Conservation (phyloP, 2,888 invertebrate genomes). For the Zygogramma bicolorata region DNA sequence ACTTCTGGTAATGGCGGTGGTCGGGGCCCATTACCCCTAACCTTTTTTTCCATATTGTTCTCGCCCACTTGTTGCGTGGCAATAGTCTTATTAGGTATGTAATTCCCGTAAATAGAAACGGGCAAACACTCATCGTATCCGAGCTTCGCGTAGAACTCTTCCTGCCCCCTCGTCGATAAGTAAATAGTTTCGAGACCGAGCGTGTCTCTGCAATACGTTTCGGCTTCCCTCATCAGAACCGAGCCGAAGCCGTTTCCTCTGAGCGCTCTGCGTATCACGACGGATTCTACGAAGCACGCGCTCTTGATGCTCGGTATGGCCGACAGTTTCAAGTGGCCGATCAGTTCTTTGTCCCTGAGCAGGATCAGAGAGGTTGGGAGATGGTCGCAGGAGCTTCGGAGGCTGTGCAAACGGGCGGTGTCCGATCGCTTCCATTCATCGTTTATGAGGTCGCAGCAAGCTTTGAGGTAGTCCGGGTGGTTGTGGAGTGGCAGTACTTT, state of each 20-base stretch:
- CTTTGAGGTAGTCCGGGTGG: conserved; percentile 76
- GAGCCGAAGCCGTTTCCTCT: conserved; percentile 84
- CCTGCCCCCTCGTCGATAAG: conserved; percentile 74
- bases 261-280: conserved; percentile 78
- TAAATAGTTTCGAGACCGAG: conserved; percentile 74
- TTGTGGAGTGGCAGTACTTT: conserved; percentile 78
- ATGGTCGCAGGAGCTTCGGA: conserved; percentile 79
- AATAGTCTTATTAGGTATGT: too few relatives aligned
- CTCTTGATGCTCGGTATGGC: conserved; percentile 77
- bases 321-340: conserved; percentile 86
- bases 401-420: conserved; percentile 80
- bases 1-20: conserved; percentile 37
- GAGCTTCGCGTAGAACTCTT: conserved; percentile 80
- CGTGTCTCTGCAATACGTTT: conserved; percentile 77
- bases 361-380: conserved; percentile 81
- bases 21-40: neutral
- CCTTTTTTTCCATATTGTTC: neutral
- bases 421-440: conserved; percentile 90
- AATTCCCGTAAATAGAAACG: conserved; percentile 76
- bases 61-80: too few relatives aligned
- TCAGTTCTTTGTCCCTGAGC: conserved; percentile 70
- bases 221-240: conserved; percentile 79
- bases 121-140: conserved; percentile 79
- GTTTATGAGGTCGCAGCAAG: conserved; percentile 83
- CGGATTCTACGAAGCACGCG: conserved; percentile 85